Evolutionary conservation across 2,113 vertebrate genomes (phyloP), one percentile per base, ranked within the genome.

Genomic region (Phycodurus eques): DNA sequence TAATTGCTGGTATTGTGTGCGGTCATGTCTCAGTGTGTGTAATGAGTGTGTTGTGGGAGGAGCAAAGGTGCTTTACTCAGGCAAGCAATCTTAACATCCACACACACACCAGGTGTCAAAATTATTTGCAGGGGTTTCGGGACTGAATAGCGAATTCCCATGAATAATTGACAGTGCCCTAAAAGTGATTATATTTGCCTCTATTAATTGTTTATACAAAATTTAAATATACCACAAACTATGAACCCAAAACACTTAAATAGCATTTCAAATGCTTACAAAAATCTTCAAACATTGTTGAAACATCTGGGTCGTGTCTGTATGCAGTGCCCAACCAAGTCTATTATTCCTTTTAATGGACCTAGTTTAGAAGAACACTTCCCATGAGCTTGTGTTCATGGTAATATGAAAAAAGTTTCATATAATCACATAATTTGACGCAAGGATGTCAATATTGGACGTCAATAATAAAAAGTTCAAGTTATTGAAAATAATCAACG

Each of bases 31-130:
- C n/a, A 53, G 80, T 49, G 64, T 89, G 81, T 83, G 88, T 86
- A 72, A 88, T 87, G 85, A 89, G 72, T 61, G 66, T 80, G 86
- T 86, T 84, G 73, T 77, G 82, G 87, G 85, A 70, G 80, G 81
- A 66, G 80, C 78, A 71, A 68, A 57, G 43, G 70, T 70, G 78
- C 73, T 83, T 83, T 80, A 82, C 74, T 77, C 73, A 85, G 72
- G 78, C 83, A 86, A 84, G 78, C 74, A 67, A 46, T 72, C 72
- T 76, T 81, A 80, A 83, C 78, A 85, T 82, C 79, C 59, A 49
- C 70, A 44, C 70, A 44, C 70, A 80, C 77, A 78, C 82, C 76
- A 85, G 77, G 81, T 83, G 81, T 72, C 68, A 39, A 39, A 39
- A 39, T 3, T 39, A 39, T 39, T 39, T 39, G 35, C 35, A 39